A percentile compares a stretch with the other conserved stretches of the same genome.
These are phyloP conservation scores for Poecile montanus DNA, from an alignment of 2,797 vertebrate genomes.

Conservation along the genomic window DNA sequence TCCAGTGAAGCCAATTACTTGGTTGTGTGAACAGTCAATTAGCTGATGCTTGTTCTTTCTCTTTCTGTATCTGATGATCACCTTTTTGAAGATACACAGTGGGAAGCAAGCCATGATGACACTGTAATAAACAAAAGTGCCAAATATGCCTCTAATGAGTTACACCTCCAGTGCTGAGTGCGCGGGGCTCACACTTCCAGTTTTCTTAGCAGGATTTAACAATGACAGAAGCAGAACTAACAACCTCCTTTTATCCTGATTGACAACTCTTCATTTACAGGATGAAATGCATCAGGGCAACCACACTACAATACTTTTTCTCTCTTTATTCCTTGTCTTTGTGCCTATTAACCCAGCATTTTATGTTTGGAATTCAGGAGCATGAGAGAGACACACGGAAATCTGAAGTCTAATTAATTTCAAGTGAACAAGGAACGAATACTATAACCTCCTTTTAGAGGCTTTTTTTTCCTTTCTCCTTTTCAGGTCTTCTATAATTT, in stretches of 20 bases:
- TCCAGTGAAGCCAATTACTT: not conserved
- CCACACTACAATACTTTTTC: not conserved
- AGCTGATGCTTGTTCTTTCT: not conserved
- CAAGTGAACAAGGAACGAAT: not conserved
- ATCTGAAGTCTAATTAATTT: not conserved
- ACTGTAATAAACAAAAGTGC: not conserved
- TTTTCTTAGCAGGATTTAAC: not conserved
- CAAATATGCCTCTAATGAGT: not conserved
- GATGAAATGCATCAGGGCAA: not conserved
- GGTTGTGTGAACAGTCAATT: not conserved
- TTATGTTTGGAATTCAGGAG: not conserved
- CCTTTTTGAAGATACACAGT: not conserved
- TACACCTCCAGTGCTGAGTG: not conserved
- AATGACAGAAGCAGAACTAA: not conserved
- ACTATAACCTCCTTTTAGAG: not conserved
- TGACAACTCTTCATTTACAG: not conserved
- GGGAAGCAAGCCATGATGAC: not conserved
- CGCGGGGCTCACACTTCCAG: not conserved
- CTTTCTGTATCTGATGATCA: not conserved
- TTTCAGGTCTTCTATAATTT: not conserved
- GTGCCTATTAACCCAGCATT: not conserved
- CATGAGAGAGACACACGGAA: not conserved
- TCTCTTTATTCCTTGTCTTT: not conserved
- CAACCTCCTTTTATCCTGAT: not conserved
- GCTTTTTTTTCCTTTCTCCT: not conserved